phyloP scores from a whole-genome alignment of 53 echinoderm and acorn worm genomes.

The Mesocentrotus franciscanus region DNA sequence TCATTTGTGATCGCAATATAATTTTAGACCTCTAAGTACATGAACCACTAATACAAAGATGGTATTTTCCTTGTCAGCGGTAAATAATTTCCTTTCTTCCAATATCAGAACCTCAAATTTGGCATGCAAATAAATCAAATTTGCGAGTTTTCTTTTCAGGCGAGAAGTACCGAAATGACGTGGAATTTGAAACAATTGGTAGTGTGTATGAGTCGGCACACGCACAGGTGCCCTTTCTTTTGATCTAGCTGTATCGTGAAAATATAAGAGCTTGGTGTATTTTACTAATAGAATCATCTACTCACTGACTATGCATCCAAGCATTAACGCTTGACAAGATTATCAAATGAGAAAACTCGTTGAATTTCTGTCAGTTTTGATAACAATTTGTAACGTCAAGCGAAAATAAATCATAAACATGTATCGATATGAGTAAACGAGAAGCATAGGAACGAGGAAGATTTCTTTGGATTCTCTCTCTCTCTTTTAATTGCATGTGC shows the following conservation, averaged over 20 bases:
- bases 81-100: conserved; percentile 32
- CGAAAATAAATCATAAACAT: conserved; percentile 39
- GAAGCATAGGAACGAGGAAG: not conserved
- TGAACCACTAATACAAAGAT: not conserved
- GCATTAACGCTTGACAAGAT: conserved; percentile 48
- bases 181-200: conserved; percentile 55
- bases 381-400: conserved; percentile 52
- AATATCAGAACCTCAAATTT: conserved; percentile 35
- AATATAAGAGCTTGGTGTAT: conserved; percentile 24
- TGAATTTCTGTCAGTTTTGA: conserved; percentile 61
- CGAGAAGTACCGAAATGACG: conserved; percentile 50
- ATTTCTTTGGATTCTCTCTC: not conserved
- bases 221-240: conserved; percentile 27
- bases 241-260: not conserved
- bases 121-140: conserved; percentile 47
- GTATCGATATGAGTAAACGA: conserved; percentile 19
- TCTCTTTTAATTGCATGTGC: not conserved
- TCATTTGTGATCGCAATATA: not conserved
- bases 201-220: conserved; percentile 46
- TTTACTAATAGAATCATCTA: conserved; percentile 57
- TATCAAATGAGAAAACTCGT: conserved; percentile 56
- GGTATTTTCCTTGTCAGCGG: conserved; percentile 34
- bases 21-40: not conserved
- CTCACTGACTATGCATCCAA: conserved; percentile 28
- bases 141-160: conserved; percentile 1